Evolutionary conservation across 2,113 vertebrate genomes (phyloP), one percentile per base, ranked within the genome.

Genomic region (Charadrius vociferus): DNA sequence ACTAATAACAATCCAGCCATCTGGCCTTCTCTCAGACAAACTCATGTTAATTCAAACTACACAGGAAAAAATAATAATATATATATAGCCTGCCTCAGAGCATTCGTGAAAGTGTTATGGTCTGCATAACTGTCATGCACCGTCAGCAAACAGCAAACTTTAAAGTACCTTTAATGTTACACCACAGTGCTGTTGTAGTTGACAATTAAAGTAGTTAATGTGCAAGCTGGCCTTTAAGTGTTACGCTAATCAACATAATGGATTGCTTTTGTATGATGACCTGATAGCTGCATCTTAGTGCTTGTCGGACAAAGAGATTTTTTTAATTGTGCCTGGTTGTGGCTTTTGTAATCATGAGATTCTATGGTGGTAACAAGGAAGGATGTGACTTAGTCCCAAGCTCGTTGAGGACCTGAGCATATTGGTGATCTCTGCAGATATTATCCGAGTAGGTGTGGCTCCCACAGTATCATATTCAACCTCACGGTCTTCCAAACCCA

Each of bases 191-290:
- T 90, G 79, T 90, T 96, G 71, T 12, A 87, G 67, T 96, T 97
- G 89, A 94, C 94, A 96, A 95, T 97, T 97, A 97, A 96, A 94
- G 95, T 86, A 90, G 67, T 74, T 95, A 94, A 97, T 95, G 91
- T 41, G 75, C 85, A 92, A 84, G 63, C 75, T 85, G 91, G 93
- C 87, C 89, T 93, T 90, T 95, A 88, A 94, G 84, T 80, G 81
- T 71, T 88, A 36, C 5, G 4, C 79, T 95, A 78, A 92, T 89
- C 75, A 80, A 81, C 86, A 61, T 92, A 97, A 97, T 59, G 49
- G 68, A 97, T 95, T 93, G 80, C 37, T 92, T 90, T 92, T 82
- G 47, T 74, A 59, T 11, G 72, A 83, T 90, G 91, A 96, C 87
- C 91, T 52, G 29, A 16, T 10, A 67, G 83, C 87, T 86, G 49